A percentile compares a stretch with the other conserved stretches of the same genome.
phyloP scores from a whole-genome alignment of 2,113 vertebrate species.

The Chionis minor region DNA sequence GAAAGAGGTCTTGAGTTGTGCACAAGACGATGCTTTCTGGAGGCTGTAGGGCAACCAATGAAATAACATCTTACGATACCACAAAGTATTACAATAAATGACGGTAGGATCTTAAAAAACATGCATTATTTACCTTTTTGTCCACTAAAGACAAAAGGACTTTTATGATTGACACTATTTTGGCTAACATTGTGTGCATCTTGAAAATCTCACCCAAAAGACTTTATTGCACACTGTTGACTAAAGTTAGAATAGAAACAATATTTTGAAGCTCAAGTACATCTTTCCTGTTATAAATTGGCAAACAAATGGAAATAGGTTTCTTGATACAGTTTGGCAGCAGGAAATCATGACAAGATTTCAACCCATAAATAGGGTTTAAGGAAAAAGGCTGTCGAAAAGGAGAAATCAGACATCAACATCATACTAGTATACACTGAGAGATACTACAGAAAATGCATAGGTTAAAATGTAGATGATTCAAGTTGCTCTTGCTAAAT shows the following conservation, averaged over 20 bases:
- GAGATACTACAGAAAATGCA: neutral
- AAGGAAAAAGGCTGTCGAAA: neutral
- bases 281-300: neutral
- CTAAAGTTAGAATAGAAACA: conserved; percentile 9
- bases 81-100: neutral
- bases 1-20: neutral
- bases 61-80: neutral
- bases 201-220: conserved; percentile 21
- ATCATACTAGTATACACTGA: neutral
- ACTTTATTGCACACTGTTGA: neutral
- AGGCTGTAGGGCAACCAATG: neutral
- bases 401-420: neutral
- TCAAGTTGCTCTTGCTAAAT: neutral
- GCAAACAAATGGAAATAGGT: neutral
- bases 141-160: neutral
- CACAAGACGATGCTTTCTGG: neutral
- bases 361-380: neutral
- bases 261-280: conserved; percentile 19
- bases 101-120: neutral
- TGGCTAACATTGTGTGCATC: neutral
- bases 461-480: neutral
- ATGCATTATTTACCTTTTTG: neutral
- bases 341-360: neutral
- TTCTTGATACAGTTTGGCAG: neutral
- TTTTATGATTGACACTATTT: neutral